phyloP scores from a whole-genome alignment of 2,888 invertebrate species.

The Eupithecia exiguata region DNA sequence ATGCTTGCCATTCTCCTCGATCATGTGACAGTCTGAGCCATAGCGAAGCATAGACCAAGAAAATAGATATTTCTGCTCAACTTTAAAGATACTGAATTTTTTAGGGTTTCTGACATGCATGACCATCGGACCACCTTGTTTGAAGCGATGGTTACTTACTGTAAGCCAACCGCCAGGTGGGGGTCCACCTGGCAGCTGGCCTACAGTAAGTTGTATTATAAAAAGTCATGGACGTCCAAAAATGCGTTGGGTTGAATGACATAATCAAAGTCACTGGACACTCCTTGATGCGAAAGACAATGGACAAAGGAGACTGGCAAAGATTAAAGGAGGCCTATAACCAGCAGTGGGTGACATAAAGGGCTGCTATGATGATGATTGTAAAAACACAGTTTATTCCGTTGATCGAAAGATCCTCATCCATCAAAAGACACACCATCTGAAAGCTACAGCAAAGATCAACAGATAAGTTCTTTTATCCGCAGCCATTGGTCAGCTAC shows the following conservation, averaged over 20 bases:
- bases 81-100: not conserved
- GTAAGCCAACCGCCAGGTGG: too few relatives aligned
- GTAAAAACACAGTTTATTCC: not conserved
- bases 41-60: not conserved
- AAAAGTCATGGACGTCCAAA: too few relatives aligned
- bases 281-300: too few relatives aligned
- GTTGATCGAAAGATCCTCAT: slow-evolving; percentile 1
- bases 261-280: too few relatives aligned
- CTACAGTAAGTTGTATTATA: too few relatives aligned
- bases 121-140: not conserved
- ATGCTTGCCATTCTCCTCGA: not conserved
- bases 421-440: slow-evolving; percentile 5
- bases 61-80: too few relatives aligned
- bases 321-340: too few relatives aligned
- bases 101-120: not conserved
- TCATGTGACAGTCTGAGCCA: not conserved
- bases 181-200: not conserved
- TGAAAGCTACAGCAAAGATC: not conserved
- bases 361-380: too few relatives aligned
- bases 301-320: too few relatives aligned
- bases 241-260: too few relatives aligned
- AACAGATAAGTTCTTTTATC: slow-evolving; percentile 11
- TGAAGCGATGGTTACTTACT: not conserved
- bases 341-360: too few relatives aligned
- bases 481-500: slow-evolving; percentile 39